These are phyloP conservation scores for Amblyopsis hoosieri DNA, from an alignment of 2,797 vertebrate species.

Conservation along the genomic window DNA sequence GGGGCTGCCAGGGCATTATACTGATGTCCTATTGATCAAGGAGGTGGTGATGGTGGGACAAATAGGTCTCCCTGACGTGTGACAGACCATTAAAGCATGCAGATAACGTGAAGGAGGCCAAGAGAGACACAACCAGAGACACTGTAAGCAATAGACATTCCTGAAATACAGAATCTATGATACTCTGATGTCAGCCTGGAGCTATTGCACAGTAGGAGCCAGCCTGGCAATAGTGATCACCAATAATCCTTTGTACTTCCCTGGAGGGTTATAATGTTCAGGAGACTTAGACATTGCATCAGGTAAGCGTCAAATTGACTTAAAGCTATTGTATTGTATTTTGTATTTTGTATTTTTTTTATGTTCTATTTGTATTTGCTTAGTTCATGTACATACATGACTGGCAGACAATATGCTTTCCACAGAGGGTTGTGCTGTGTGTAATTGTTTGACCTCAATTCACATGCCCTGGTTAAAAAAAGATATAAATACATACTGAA, in stretches of 20 bases:
- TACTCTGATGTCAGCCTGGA: constrained; percentile 48
- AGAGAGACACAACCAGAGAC: constrained; percentile 18
- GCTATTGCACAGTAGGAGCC: background rate
- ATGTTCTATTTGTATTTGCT: no score
- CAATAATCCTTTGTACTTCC: no score
- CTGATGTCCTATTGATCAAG: constrained; percentile 69
- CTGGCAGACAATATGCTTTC: no score
- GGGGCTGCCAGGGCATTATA: constrained; percentile 46
- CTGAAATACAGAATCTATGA: constrained; percentile 35
- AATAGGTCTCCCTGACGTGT: constrained; percentile 67
- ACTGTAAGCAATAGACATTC: constrained; percentile 26
- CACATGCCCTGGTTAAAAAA: background rate
- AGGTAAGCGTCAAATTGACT: no score
- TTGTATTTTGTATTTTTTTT: no score
- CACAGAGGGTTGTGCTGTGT: no score
- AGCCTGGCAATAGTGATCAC: no score
- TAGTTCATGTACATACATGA: no score
- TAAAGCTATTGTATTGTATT: no score
- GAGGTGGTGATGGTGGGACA: constrained; percentile 56
- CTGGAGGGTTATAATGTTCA: no score
- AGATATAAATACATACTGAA: constrained; percentile 12
- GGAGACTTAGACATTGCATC: no score
- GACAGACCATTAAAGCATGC: constrained; percentile 73
- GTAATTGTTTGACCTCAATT: no score
- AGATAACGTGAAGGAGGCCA: constrained; percentile 68